Evolutionary conservation across 2,888 invertebrate genomes (phyloP).

Genomic region (Punctoribates punctum): DNA sequence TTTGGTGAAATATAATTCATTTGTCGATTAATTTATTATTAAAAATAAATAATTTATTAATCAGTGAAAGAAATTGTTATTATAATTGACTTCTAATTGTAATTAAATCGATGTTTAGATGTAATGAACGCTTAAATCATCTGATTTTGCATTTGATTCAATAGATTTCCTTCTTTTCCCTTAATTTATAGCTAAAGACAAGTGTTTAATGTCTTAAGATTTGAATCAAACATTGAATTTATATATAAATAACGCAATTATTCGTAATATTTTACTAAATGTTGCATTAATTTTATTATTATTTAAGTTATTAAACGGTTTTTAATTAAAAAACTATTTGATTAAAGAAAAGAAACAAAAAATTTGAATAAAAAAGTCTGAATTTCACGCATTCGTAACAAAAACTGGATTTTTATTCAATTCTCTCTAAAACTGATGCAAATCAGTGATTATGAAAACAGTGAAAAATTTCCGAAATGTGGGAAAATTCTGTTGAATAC

Average conservation of each 20-base stretch:
- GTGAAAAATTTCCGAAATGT: too few species aligned
- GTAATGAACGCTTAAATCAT: background rate
- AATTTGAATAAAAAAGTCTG: too few species aligned
- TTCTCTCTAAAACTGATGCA: too few species aligned
- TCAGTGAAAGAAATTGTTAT: background rate
- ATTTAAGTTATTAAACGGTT: background rate
- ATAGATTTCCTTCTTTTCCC: background rate
- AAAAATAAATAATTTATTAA: too few species aligned
- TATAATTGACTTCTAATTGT: background rate
- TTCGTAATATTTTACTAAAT: background rate
- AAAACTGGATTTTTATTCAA: too few species aligned
- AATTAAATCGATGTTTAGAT: slow-evolving; percentile 2
- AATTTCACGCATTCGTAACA: too few species aligned
- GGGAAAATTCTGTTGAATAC: too few species aligned
- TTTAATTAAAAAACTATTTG: too few species aligned
- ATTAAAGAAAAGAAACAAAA: too few species aligned
- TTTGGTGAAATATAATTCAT: too few species aligned
- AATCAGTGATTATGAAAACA: too few species aligned
- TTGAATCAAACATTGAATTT: slow-evolving; percentile 2
- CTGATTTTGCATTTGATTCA: background rate
- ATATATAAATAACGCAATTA: background rate
- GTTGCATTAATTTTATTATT: slow-evolving; percentile 18
- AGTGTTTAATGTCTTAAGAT: background rate
- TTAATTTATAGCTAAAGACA: background rate
- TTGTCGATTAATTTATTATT: too few species aligned